Percentiles rank a stretch among this genome's conserved stretches.
These are phyloP conservation scores for Hedychridium roseum DNA, from an alignment of 2,888 invertebrate species.

Conservation along the genomic window DNA sequence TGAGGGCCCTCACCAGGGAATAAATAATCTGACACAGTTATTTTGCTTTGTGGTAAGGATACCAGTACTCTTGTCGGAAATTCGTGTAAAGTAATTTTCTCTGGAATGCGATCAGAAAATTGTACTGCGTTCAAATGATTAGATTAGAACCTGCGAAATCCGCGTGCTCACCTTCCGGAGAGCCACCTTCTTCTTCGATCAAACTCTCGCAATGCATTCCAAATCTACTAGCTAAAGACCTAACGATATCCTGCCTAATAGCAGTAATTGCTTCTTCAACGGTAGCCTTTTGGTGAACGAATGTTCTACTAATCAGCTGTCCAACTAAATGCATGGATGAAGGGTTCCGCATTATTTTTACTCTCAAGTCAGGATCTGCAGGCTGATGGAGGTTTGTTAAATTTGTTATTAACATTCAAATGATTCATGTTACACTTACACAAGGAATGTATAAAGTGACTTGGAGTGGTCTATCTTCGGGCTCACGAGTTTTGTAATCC, in stretches of 20 bases:
- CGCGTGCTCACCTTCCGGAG: slow-evolving; percentile 70
- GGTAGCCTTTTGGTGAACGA: slow-evolving; percentile 79
- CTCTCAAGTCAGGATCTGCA: slow-evolving; percentile 20
- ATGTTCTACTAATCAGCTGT: slow-evolving; percentile 78
- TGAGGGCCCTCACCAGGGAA: slow-evolving; percentile 90
- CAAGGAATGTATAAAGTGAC: slow-evolving; percentile 76
- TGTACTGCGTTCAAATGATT: neutral
- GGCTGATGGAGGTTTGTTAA: slow-evolving; percentile 4
- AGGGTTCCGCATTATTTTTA: slow-evolving; percentile 61
- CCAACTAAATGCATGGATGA: slow-evolving; percentile 78
- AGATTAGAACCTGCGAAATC: neutral
- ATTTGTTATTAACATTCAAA: slow-evolving; percentile 7
- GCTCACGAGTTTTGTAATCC: slow-evolving; percentile 60
- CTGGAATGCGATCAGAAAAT: slow-evolving; percentile 57
- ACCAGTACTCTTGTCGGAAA: slow-evolving; percentile 88
- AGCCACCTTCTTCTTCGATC: slow-evolving; percentile 80
- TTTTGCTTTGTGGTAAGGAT: slow-evolving; percentile 69
- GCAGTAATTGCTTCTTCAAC: slow-evolving; percentile 77
- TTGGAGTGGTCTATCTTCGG: slow-evolving; percentile 67
- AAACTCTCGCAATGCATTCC: slow-evolving; percentile 94
- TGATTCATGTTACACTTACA: slow-evolving; percentile 65
- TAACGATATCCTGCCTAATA: slow-evolving; percentile 83
- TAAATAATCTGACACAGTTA: slow-evolving; percentile 87
- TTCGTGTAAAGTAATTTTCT: slow-evolving; percentile 84
- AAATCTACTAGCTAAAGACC: slow-evolving; percentile 84